phyloP scores from a whole-genome alignment of 2,113 vertebrate genomes.

The Galeopterus variegatus region DNA sequence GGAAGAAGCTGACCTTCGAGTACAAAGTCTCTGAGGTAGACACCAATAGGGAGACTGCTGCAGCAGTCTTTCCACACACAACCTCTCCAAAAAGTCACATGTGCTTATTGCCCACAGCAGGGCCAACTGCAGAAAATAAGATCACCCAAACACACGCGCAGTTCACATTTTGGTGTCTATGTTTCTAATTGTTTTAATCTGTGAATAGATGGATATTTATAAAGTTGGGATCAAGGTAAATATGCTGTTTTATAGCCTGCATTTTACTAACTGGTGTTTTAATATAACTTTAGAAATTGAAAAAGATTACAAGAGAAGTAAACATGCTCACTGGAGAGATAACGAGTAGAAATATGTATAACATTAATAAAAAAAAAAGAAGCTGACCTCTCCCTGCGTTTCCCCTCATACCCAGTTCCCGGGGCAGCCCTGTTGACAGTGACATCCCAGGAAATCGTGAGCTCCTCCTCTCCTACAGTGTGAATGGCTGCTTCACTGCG shows the following conservation, averaged over 20 bases:
- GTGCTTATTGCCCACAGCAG: not conserved
- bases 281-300: slow-evolving; percentile 25
- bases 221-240: not conserved
- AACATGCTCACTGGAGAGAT: not conserved
- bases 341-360: not conserved
- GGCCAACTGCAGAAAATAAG: not conserved
- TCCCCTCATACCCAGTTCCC: not conserved
- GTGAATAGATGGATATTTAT: not conserved
- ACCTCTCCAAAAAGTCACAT: accelerated
- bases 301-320: not conserved
- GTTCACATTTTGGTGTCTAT: not conserved
- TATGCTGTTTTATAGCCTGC: not conserved
- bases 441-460: not conserved
- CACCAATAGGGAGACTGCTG: not conserved
- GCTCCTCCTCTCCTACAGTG: too few relatives aligned
- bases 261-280: slow-evolving; percentile 42
- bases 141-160: accelerated
- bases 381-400: accelerated
- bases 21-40: slow-evolving; percentile 96
- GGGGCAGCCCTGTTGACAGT: not conserved
- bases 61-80: not conserved
- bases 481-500: not conserved
- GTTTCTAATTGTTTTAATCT: not conserved
- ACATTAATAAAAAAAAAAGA: accelerated
- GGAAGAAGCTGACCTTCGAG: slow-evolving; percentile 95